Evolutionary conservation across 2,797 vertebrate species (phyloP).

Genomic region (Clamator glandarius): DNA sequence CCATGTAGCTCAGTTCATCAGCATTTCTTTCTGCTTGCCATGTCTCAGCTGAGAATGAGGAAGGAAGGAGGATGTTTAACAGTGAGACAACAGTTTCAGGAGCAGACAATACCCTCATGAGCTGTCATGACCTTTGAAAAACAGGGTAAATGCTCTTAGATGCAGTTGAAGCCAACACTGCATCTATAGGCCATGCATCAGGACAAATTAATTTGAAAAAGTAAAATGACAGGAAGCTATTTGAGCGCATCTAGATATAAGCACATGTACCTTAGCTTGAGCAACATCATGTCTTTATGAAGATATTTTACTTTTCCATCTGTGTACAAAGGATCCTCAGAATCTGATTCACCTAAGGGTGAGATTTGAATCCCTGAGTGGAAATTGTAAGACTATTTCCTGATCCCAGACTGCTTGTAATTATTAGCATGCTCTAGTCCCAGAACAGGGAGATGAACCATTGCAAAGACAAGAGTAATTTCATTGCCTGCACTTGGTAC

Average conservation of each 20-base stretch:
- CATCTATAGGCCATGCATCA: neutral
- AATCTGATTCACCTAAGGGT: neutral
- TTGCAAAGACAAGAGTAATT: neutral
- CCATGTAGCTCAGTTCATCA: accelerated
- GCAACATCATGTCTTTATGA: neutral
- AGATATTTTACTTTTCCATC: neutral
- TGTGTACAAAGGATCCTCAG: neutral
- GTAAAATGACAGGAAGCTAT: neutral
- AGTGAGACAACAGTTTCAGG: neutral
- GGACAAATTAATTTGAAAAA: neutral
- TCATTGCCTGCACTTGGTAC: neutral
- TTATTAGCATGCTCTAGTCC: neutral
- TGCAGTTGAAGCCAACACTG: neutral
- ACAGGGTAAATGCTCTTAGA: neutral
- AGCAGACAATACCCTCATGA: neutral
- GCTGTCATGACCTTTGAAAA: neutral
- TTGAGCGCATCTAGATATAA: neutral
- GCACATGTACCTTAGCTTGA: neutral
- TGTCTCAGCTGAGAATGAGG: neutral
- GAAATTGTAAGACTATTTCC: neutral
- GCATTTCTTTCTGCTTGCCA: neutral
- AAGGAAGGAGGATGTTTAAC: slow-evolving; percentile 15
- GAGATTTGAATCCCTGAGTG: neutral
- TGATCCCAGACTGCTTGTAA: neutral
- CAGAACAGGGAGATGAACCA: neutral